Evolutionary conservation across 2,888 invertebrate genomes (phyloP), one percentile per base, ranked within the genome.

Genomic region (Drosophila subsilvestris): DNA sequence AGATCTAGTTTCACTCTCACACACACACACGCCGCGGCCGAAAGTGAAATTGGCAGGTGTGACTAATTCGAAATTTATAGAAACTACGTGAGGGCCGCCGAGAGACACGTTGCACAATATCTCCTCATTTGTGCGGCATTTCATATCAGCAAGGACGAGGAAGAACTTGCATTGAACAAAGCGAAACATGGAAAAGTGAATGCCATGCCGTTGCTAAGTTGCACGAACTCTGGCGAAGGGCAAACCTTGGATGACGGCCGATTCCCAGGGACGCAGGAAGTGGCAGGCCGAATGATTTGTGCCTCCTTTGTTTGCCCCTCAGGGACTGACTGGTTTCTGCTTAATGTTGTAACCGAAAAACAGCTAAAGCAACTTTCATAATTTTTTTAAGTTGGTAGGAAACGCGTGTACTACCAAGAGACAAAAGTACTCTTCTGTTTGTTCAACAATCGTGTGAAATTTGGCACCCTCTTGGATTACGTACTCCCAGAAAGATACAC

Each of bases 41-140:
- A 85, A 80, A 85, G 85, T 79, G 79, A 80, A 85, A 85, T 67
- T 74, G 66, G 53, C 43, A 58, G 56, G 57, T 82, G 79, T 85
- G 79, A 85, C 82, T 79, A 85, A 80, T 66, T 63, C 55, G 18
- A 55, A 70, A 72, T 67, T 61, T 56, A 66, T 58, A 62, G 67
- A 55, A 76, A 73, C 67, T 51, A 44, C 50, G 42, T 45, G 43
- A 49, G 25, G 57, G 37, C 37, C n/a, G 1, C 0, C 7, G 37
- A n/a, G 37, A n/a, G n/a, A n/a, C n/a, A 7, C 53, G 43, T 44
- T 14, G 29, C 55, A 20, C 29, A 54, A 51, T 53, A 20, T 29
- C 42, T 37, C 62, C 22, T 55, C 48, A 58, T 68, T 63, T 55
- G 53, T 53, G 44, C 10, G 74, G 68, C 63, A 67, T 76, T 48